A percentile compares a stretch with the other conserved stretches of the same genome.
These are phyloP conservation scores for Chaetodon trifasciatus DNA, from an alignment of 2,797 vertebrate genomes.

Conservation along the genomic window DNA sequence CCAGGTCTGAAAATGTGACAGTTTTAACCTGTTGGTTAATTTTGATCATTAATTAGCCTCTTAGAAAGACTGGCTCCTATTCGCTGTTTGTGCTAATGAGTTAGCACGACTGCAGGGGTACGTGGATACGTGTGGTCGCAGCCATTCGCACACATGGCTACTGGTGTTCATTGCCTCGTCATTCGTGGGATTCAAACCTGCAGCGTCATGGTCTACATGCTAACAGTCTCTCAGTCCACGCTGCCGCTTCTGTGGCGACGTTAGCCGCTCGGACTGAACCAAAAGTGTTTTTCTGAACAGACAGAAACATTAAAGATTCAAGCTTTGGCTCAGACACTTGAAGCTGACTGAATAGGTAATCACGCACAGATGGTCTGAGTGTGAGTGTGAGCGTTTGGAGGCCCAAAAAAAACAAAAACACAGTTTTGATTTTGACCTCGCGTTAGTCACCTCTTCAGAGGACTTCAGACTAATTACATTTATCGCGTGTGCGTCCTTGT, in stretches of 20 bases:
- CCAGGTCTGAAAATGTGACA: too few species aligned
- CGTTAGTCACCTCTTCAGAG: constrained; percentile 9
- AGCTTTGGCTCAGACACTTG: constrained; percentile 23
- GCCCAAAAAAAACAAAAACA: background rate
- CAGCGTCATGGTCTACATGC: background rate
- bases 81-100: too few species aligned
- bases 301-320: constrained; percentile 25
- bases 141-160: background rate
- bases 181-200: background rate
- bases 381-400: background rate
- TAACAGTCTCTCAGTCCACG: background rate
- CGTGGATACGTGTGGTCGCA: too few species aligned
- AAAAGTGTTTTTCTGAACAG: constrained; percentile 4
- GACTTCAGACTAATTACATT: background rate
- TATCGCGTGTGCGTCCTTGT: background rate
- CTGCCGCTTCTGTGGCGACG: background rate
- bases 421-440: background rate
- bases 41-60: too few species aligned
- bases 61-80: too few species aligned
- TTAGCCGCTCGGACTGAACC: background rate
- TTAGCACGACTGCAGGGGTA: too few species aligned
- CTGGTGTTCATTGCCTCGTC: background rate
- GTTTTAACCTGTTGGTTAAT: too few species aligned
- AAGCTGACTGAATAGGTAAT: constrained; percentile 30
- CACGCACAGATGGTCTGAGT: constrained; percentile 42